Evolutionary conservation across 1,140 invertebrate species (phyloP).

Genomic region (Drosophila oshimai): DNA sequence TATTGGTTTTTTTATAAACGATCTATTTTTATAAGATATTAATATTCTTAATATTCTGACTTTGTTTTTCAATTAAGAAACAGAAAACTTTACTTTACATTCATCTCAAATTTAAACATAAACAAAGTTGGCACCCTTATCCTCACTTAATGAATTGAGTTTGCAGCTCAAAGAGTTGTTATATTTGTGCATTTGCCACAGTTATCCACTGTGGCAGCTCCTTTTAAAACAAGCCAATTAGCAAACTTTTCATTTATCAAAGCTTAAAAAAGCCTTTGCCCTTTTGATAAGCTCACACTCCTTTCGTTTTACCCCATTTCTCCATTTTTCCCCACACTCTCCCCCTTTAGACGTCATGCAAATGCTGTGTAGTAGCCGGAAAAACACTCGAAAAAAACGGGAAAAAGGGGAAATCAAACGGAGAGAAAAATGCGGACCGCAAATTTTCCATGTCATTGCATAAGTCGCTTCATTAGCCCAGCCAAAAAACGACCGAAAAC

Average conservation of each 20-base stretch:
- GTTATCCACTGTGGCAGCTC: background rate
- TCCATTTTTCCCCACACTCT: no score
- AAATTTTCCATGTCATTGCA: constrained; percentile 79
- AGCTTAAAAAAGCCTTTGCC: constrained; percentile 33
- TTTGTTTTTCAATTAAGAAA: no score
- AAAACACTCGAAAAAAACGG: constrained; percentile 51
- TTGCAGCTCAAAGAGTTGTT: constrained; percentile 10
- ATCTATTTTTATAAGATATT: no score
- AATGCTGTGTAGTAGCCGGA: constrained; percentile 58
- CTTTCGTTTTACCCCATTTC: background rate
- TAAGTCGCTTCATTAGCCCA: constrained; percentile 76
- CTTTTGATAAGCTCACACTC: constrained; percentile 17
- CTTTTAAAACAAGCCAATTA: constrained; percentile 59
- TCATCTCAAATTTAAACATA: background rate
- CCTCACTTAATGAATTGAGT: constrained; percentile 16
- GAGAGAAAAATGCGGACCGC: constrained; percentile 46
- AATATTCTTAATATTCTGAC: no score
- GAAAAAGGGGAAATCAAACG: constrained; percentile 25
- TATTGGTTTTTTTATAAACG: no score
- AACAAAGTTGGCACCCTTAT: background rate
- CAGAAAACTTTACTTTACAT: background rate
- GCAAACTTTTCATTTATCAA: constrained; percentile 62
- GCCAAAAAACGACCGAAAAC: constrained; percentile 17
- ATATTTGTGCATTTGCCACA: constrained; percentile 13
- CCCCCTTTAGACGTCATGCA: constrained; percentile 44